These are phyloP conservation scores for Nothocercus julius DNA, from an alignment of 2,113 vertebrate genomes.

Conservation along the genomic window DNA sequence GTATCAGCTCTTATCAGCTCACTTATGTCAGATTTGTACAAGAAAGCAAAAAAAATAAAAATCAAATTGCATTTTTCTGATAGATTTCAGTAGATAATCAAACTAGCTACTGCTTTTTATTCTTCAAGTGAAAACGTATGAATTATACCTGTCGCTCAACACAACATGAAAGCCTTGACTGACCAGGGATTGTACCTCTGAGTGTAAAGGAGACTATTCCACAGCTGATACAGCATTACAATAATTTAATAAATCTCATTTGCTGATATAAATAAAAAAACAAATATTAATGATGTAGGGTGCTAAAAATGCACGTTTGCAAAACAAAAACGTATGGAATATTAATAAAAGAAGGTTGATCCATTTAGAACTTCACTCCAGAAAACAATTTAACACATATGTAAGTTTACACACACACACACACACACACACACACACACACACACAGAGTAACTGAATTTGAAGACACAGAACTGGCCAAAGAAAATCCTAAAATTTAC, in stretches of 20 bases:
- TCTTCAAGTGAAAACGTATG: not conserved
- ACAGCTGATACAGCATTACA: not conserved
- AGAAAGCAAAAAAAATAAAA: not conserved
- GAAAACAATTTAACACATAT: not conserved
- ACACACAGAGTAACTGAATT: not conserved
- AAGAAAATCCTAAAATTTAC: not conserved
- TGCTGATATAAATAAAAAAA: not conserved
- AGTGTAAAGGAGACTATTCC: not conserved
- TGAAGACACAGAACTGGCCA: not conserved
- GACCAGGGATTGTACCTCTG: not conserved
- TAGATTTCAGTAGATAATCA: not conserved
- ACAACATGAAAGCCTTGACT: not conserved
- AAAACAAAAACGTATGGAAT: not conserved
- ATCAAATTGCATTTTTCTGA: not conserved
- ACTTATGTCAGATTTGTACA: not conserved
- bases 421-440: no score
- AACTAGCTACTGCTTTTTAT: not conserved
- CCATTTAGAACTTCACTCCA: not conserved
- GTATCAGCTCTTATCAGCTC: no score
- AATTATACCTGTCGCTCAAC: not conserved
- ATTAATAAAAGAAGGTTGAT: not conserved
- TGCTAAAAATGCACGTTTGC: not conserved
- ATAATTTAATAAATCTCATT: not conserved
- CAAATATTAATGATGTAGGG: not conserved
- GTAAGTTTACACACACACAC: not conserved